A percentile compares a stretch with the other conserved stretches of the same genome.
phyloP scores from a whole-genome alignment of 2,113 vertebrate genomes.

The Opisthocomus hoazin region DNA sequence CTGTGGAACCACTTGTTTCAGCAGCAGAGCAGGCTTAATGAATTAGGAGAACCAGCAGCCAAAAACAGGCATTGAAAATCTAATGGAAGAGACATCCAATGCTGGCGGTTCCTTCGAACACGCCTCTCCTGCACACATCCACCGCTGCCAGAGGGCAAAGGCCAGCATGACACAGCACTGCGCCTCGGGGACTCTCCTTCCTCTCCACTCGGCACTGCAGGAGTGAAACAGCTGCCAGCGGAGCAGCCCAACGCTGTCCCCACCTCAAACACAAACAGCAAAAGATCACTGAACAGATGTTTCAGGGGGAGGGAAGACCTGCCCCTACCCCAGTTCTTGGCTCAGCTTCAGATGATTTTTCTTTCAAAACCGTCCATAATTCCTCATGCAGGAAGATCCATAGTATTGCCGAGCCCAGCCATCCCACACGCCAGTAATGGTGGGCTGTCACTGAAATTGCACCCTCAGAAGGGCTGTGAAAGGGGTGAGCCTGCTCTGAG shows the following conservation, averaged over 20 bases:
- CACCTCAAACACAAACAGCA: fast-evolving
- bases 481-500: not conserved
- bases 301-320: not conserved
- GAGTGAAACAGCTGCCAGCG: not conserved
- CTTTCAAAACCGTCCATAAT: not conserved
- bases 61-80: fast-evolving
- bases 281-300: not conserved
- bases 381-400: not conserved
- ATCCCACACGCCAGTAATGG: not conserved
- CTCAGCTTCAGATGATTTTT: not conserved
- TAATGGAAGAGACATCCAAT: fast-evolving
- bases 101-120: not conserved
- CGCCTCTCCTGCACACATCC: not conserved
- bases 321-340: not conserved
- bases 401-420: fast-evolving
- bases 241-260: not conserved
- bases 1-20: not conserved
- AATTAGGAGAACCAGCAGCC: not conserved
- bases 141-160: not conserved
- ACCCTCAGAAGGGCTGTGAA: not conserved
- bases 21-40: not conserved
- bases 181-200: not conserved
- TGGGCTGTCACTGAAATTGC: not conserved
- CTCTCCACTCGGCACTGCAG: fast-evolving
- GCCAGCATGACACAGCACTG: not conserved